Evolutionary conservation across 2,113 vertebrate genomes (phyloP).

Genomic region (Scopus umbretta): DNA sequence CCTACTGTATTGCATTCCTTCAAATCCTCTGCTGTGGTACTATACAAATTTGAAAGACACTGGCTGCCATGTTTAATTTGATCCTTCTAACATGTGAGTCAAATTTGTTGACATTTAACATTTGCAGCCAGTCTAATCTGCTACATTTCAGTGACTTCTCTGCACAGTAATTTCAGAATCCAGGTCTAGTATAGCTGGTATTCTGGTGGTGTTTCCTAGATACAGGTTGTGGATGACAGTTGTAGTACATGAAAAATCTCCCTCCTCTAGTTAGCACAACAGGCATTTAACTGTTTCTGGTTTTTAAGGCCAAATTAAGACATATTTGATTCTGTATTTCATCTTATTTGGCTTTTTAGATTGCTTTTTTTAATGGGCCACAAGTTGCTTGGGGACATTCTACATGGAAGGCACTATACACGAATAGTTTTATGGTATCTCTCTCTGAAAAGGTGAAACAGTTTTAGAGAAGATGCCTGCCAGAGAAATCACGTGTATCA

Average conservation of each 20-base stretch:
- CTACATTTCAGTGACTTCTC: slow-evolving; percentile 6
- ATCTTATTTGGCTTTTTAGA: not conserved
- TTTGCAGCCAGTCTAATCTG: slow-evolving; percentile 28
- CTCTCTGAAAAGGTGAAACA: slow-evolving; percentile 17
- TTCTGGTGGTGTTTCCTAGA: not conserved
- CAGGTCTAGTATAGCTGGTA: not conserved
- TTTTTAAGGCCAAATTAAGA: slow-evolving; percentile 21
- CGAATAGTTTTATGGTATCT: not conserved
- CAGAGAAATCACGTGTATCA: slow-evolving; percentile 44
- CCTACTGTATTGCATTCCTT: not conserved
- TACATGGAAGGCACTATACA: not conserved
- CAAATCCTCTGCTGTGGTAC: not conserved
- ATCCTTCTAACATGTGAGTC: not conserved
- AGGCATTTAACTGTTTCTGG: not conserved
- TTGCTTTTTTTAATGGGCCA: not conserved
- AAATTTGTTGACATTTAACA: slow-evolving; percentile 34
- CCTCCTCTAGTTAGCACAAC: not conserved
- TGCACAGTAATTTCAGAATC: not conserved
- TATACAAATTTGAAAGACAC: not conserved
- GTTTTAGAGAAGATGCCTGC: slow-evolving; percentile 28
- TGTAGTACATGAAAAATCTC: not conserved
- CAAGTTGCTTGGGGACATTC: slow-evolving; percentile 13
- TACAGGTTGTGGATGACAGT: not conserved
- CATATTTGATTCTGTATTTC: not conserved
- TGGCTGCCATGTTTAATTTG: slow-evolving; percentile 41